phyloP scores from a whole-genome alignment of 2,888 invertebrate species.

The Halocaridina rubra region DNA sequence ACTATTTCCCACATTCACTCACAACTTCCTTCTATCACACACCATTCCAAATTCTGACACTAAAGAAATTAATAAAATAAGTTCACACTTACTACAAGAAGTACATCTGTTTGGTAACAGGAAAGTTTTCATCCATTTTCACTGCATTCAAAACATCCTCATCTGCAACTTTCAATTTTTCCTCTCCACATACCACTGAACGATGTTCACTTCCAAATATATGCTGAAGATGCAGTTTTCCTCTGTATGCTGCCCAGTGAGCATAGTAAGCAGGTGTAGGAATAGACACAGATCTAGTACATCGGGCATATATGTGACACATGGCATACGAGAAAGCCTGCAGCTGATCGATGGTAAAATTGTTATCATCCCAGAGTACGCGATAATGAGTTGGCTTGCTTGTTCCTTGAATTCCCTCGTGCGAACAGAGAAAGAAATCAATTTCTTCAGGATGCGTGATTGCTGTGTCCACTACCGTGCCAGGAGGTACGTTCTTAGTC shows the following conservation, averaged over 20 bases:
- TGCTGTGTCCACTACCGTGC: conserved; percentile 85
- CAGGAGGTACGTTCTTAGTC: conserved; percentile 80
- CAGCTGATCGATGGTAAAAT: conserved; percentile 79
- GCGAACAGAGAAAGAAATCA: conserved; percentile 87
- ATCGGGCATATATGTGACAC: conserved; percentile 87
- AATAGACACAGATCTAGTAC: conserved; percentile 74
- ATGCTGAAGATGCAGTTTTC: no score
- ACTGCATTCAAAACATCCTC: no score
- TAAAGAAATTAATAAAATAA: no score
- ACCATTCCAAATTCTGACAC: no score
- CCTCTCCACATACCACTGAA: no score
- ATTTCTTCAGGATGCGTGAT: conserved; percentile 88
- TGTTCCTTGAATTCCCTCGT: conserved; percentile 77
- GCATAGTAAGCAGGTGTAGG: conserved; percentile 69
- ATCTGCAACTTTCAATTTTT: no score
- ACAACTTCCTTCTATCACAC: no score
- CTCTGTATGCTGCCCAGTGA: conserved; percentile 65
- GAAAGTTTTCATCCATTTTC: no score
- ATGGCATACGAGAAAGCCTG: conserved; percentile 84
- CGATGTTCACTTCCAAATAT: no score
- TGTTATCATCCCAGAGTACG: conserved; percentile 79
- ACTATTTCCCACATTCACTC: no score
- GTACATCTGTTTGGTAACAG: no score
- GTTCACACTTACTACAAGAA: no score
- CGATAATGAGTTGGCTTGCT: conserved; percentile 74